Evolutionary conservation across 2,113 vertebrate species (phyloP).

Genomic region (Speoplatyrhinus poulsoni): DNA sequence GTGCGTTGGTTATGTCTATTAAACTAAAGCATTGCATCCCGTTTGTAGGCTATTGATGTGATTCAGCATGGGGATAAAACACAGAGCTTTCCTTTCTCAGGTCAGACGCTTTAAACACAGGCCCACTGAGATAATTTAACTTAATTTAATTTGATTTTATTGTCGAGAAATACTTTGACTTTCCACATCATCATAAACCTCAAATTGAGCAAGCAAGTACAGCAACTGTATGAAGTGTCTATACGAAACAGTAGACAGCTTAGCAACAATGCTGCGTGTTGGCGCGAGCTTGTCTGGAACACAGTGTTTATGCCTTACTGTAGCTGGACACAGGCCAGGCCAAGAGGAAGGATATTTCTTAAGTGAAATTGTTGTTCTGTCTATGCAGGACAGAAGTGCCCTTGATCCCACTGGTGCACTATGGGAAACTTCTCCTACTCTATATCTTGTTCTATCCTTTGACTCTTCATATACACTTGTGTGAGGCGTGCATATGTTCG

Average conservation of each 20-base stretch:
- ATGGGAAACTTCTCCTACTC: slow-evolving; percentile 22
- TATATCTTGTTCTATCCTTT: not conserved
- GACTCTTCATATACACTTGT: too few species aligned
- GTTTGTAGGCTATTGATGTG: too few species aligned
- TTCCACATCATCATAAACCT: not conserved
- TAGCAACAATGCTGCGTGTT: slow-evolving; percentile 1
- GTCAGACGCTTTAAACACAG: too few species aligned
- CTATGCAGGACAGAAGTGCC: slow-evolving; percentile 25
- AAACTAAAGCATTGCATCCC: too few species aligned
- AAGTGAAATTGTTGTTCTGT: slow-evolving; percentile 34
- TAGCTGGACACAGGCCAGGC: slow-evolving; percentile 15
- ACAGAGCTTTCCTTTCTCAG: too few species aligned
- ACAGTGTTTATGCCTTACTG: slow-evolving; percentile 7
- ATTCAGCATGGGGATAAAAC: too few species aligned
- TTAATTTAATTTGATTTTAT: too few species aligned
- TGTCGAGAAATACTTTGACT: not conserved
- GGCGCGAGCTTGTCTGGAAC: slow-evolving; percentile 13
- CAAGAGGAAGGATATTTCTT: slow-evolving; percentile 40
- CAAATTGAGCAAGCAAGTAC: not conserved
- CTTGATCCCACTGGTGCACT: slow-evolving; percentile 23
- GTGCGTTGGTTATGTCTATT: too few species aligned
- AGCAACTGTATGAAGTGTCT: not conserved
- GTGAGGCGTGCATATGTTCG: too few species aligned
- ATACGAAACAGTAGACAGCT: not conserved
- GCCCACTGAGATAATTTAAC: too few species aligned